These are phyloP conservation scores for Phthorimaea operculella DNA, from an alignment of 1,140 invertebrate species.

Conservation along the genomic window DNA sequence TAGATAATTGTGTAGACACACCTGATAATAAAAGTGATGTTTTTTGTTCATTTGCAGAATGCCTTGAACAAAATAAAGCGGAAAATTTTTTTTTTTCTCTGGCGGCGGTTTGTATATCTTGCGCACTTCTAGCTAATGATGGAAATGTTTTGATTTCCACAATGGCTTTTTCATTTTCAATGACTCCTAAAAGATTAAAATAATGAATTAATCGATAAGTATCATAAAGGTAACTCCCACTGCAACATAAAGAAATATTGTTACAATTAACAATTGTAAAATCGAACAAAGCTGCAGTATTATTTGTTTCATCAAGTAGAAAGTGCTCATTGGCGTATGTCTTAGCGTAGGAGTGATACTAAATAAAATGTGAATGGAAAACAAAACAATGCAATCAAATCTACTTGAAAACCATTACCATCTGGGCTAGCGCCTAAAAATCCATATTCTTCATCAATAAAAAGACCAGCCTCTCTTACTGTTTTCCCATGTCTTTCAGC, in stretches of 20 bases:
- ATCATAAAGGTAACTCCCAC: background rate
- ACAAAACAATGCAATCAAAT: too few species aligned
- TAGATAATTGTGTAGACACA: background rate
- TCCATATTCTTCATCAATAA: slow-evolving; percentile 8
- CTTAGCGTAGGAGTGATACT: background rate
- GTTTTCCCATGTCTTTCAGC: background rate
- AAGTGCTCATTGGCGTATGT: background rate
- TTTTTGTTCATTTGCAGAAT: too few species aligned
- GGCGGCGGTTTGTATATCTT: too few species aligned
- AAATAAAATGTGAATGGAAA: too few species aligned
- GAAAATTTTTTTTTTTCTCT: too few species aligned
- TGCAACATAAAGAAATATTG: too few species aligned
- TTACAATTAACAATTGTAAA: background rate
- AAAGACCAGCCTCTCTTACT: slow-evolving; percentile 4
- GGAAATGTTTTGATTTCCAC: slow-evolving; percentile 3
- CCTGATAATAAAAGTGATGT: too few species aligned
- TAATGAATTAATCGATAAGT: background rate
- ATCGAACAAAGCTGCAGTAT: background rate
- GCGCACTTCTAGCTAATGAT: background rate
- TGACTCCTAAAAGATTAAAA: background rate
- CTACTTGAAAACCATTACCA: background rate
- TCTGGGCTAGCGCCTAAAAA: slow-evolving; percentile 6
- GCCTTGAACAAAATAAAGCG: too few species aligned
- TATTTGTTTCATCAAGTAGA: background rate
- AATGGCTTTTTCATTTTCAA: slow-evolving; percentile 2